Evolutionary conservation across 2,888 invertebrate species (phyloP).

Genomic region (Standfussiana lucernea): DNA sequence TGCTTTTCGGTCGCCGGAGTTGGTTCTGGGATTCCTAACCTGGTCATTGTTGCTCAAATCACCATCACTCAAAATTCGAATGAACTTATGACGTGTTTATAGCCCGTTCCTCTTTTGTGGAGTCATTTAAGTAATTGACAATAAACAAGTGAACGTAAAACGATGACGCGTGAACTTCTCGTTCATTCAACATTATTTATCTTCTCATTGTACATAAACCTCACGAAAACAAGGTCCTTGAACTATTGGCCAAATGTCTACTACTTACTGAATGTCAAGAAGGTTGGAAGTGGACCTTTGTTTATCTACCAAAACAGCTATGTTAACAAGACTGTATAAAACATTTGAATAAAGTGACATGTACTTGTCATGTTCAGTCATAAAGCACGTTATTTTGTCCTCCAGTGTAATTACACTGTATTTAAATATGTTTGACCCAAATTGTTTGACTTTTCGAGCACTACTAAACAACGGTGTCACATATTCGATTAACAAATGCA

Average conservation of each 20-base stretch:
- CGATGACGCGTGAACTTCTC: slow-evolving; percentile 47
- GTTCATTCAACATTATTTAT: slow-evolving; percentile 66
- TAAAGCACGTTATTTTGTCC: slow-evolving; percentile 13
- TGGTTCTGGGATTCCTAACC: not conserved
- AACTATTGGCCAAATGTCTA: slow-evolving; percentile 63
- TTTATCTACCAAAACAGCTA: slow-evolving; percentile 57
- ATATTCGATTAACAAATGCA: slow-evolving; percentile 56
- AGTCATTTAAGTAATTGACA: slow-evolving; percentile 31
- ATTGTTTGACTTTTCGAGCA: slow-evolving; percentile 37
- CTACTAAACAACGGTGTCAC: slow-evolving; percentile 49
- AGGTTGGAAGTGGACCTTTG: slow-evolving; percentile 26
- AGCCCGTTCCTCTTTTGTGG: not conserved
- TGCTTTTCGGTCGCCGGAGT: too few relatives aligned
- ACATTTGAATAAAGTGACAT: slow-evolving; percentile 31
- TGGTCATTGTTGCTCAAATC: slow-evolving; percentile 2
- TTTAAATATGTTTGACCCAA: slow-evolving; percentile 42
- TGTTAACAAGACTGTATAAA: slow-evolving; percentile 42
- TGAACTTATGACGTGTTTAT: slow-evolving; percentile 16
- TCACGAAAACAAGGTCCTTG: slow-evolving; percentile 67
- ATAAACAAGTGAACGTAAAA: slow-evolving; percentile 55
- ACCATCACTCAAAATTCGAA: slow-evolving; percentile 27
- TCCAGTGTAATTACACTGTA: slow-evolving; percentile 28
- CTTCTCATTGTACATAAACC: slow-evolving; percentile 59
- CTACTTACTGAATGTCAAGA: slow-evolving; percentile 59
- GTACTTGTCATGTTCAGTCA: slow-evolving; percentile 13